These are phyloP conservation scores for Brachionus paranguensis DNA, from an alignment of 1,140 invertebrate genomes.

Conservation along the genomic window DNA sequence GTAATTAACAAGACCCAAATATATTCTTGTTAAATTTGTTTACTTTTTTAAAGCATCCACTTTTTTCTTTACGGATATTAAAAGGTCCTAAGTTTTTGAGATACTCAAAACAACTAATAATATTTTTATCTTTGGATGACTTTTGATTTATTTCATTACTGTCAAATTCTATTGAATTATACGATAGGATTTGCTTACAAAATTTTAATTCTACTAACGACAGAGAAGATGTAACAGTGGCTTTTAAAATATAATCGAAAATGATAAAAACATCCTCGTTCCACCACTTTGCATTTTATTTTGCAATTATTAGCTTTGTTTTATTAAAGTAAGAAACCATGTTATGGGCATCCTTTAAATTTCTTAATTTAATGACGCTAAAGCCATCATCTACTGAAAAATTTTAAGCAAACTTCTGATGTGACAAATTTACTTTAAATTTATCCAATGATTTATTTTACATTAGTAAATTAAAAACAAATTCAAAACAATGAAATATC, in stretches of 20 bases:
- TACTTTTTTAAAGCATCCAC: no score
- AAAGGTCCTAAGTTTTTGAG: no score
- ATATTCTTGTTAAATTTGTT: no score
- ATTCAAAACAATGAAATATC: constrained; percentile 1
- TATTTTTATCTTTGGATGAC: not conserved
- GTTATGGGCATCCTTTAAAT: not conserved
- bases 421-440: not conserved
- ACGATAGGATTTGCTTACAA: not conserved
- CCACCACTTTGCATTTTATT: not conserved
- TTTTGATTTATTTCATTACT: not conserved
- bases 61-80: no score
- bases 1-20: no score
- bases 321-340: not conserved
- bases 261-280: not conserved
- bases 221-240: not conserved
- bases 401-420: not conserved
- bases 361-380: not conserved
- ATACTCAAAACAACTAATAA: not conserved
- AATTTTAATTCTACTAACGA: not conserved
- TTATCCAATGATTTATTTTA: not conserved
- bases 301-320: not conserved
- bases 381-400: not conserved
- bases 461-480: not conserved
- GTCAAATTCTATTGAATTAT: not conserved
- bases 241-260: not conserved